Evolutionary conservation across 2,888 invertebrate species (phyloP).

Genomic region (Argyresthia goedartella): DNA sequence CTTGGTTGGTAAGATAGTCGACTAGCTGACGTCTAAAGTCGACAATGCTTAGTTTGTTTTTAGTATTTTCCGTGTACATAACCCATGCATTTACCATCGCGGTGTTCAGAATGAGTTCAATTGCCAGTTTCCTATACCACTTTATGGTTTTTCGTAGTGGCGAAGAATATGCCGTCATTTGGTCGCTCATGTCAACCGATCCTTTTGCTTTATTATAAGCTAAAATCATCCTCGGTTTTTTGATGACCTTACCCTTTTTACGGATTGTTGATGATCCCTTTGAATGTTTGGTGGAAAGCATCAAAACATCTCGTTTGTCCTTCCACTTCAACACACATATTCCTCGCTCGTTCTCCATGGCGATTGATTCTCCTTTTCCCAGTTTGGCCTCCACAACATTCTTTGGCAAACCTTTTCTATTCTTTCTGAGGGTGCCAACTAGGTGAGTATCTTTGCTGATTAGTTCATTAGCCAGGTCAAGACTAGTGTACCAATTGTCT

Average conservation of each 20-base stretch:
- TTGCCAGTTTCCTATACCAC: slow-evolving; percentile 29
- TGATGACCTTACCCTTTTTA: slow-evolving; percentile 16
- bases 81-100: slow-evolving; percentile 23
- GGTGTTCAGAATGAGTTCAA: slow-evolving; percentile 19
- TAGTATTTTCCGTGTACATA: slow-evolving; percentile 15
- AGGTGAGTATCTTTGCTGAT: slow-evolving; percentile 11
- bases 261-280: slow-evolving; percentile 12
- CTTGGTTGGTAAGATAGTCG: slow-evolving; percentile 3
- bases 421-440: slow-evolving; percentile 10
- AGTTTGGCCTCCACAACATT: slow-evolving; percentile 23
- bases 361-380: slow-evolving; percentile 17
- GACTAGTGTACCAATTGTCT: slow-evolving; percentile 23
- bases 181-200: slow-evolving; percentile 27
- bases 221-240: slow-evolving; percentile 18
- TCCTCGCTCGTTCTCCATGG: neutral
- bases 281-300: slow-evolving; percentile 27
- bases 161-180: slow-evolving; percentile 23
- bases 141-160: slow-evolving; percentile 27
- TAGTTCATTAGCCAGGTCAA: slow-evolving; percentile 14
- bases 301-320: slow-evolving; percentile 20
- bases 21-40: slow-evolving; percentile 3
- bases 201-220: slow-evolving; percentile 28
- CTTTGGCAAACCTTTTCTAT: slow-evolving; percentile 13
- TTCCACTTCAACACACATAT: slow-evolving; percentile 13
- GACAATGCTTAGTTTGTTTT: slow-evolving; percentile 12